Percentiles rank a stretch among this genome's conserved stretches.
phyloP scores from a whole-genome alignment of 2,113 vertebrate genomes.

The Megaceryle torquata region DNA sequence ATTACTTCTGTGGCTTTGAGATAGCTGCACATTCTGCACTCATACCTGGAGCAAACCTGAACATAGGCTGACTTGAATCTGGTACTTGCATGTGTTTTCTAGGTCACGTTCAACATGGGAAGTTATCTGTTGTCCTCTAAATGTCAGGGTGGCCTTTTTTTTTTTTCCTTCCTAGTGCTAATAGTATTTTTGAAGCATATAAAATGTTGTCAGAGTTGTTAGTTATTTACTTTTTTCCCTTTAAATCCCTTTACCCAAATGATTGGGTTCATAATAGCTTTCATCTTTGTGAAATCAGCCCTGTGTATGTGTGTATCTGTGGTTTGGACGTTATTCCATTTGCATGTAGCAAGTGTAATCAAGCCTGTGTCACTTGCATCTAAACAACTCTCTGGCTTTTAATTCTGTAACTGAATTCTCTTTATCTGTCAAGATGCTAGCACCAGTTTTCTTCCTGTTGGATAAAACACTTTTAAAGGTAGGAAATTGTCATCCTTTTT shows the following conservation, averaged over 20 bases:
- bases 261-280: not conserved
- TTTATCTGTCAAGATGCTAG: conserved; percentile 10
- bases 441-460: not conserved
- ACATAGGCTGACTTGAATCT: not conserved
- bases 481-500: not conserved
- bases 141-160: not conserved
- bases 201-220: not conserved
- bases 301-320: not conserved
- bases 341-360: not conserved
- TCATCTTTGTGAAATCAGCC: not conserved
- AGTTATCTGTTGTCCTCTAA: not conserved
- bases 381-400: conserved; percentile 1
- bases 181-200: not conserved
- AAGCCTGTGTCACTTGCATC: not conserved
- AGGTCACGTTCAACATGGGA: not conserved
- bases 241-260: not conserved
- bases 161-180: not conserved
- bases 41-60: not conserved
- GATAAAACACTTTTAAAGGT: not conserved
- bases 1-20: not conserved
- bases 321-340: not conserved
- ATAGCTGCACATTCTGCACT: not conserved
- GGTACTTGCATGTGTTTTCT: not conserved
- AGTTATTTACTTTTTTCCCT: not conserved
- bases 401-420: not conserved